phyloP scores from a whole-genome alignment of 2,113 vertebrate genomes.

The Tympanuchus pallidicinctus region DNA sequence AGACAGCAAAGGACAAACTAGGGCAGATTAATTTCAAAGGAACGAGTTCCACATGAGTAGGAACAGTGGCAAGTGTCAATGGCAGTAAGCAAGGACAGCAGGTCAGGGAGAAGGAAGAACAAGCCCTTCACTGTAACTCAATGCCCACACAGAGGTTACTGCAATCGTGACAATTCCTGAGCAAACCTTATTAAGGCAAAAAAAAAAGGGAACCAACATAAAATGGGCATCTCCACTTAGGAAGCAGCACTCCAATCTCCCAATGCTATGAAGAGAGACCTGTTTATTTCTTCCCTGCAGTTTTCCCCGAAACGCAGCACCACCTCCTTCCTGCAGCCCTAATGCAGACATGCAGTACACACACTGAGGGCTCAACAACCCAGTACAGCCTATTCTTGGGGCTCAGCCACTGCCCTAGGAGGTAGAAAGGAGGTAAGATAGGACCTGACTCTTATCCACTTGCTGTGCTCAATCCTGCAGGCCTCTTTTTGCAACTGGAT shows the following conservation, averaged over 20 bases:
- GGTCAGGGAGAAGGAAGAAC: background rate
- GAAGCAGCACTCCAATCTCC: background rate
- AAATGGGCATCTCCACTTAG: background rate
- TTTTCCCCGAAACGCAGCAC: background rate
- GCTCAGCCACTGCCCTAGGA: background rate
- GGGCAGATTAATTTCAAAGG: background rate
- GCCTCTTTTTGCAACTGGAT: background rate
- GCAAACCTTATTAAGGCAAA: background rate
- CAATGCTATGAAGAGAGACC: background rate
- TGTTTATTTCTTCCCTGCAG: background rate
- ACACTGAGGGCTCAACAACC: background rate
- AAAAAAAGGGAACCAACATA: background rate
- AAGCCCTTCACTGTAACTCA: background rate
- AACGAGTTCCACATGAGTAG: background rate
- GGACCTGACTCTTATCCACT: background rate
- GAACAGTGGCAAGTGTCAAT: background rate
- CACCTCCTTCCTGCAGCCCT: background rate
- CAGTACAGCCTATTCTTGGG: background rate
- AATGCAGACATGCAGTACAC: background rate
- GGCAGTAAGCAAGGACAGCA: background rate
- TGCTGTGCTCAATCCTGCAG: background rate
- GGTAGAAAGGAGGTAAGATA: no score
- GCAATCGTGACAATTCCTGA: background rate
- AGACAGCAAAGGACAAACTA: background rate
- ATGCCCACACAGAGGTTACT: background rate